Conservation (phyloP, 2,113 vertebrate genomes). For the Perca schrenkii region DNA sequence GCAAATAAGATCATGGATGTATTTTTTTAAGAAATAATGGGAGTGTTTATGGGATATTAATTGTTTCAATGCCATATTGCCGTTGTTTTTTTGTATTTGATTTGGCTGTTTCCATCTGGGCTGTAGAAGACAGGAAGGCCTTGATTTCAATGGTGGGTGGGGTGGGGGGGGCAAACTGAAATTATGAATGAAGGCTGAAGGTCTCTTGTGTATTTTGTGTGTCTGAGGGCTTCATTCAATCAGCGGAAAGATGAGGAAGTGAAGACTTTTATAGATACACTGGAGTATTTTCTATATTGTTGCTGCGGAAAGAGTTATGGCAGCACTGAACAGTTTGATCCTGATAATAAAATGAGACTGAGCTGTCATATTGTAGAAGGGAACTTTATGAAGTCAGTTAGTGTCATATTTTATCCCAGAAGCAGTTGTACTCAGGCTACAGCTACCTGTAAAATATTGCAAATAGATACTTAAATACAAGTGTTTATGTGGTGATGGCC, state of each 20-base stretch:
- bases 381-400: not conserved
- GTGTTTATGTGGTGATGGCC: not conserved
- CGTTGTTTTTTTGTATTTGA: slow-evolving; percentile 16
- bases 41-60: not conserved
- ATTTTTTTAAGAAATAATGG: not conserved
- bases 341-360: slow-evolving; percentile 3
- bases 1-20: not conserved
- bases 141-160: slow-evolving; percentile 39
- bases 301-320: slow-evolving; percentile 19
- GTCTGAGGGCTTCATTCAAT: slow-evolving; percentile 56
- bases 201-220: slow-evolving; percentile 55
- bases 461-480: not conserved
- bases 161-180: slow-evolving; percentile 5
- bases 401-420: not conserved
- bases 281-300: slow-evolving; percentile 41
- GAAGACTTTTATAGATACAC: slow-evolving; percentile 48
- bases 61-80: not conserved
- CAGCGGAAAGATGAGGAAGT: slow-evolving; percentile 51
- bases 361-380: not conserved
- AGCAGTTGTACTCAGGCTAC: not conserved
- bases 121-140: slow-evolving; percentile 44
- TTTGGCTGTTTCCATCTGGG: slow-evolving; percentile 6
- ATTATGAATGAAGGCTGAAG: slow-evolving; percentile 59
- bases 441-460: not conserved
- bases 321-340: slow-evolving; percentile 6